Evolutionary conservation across 1,140 invertebrate species (phyloP), one percentile per base, ranked within the genome.

Genomic region (Bombyx mandarina): DNA sequence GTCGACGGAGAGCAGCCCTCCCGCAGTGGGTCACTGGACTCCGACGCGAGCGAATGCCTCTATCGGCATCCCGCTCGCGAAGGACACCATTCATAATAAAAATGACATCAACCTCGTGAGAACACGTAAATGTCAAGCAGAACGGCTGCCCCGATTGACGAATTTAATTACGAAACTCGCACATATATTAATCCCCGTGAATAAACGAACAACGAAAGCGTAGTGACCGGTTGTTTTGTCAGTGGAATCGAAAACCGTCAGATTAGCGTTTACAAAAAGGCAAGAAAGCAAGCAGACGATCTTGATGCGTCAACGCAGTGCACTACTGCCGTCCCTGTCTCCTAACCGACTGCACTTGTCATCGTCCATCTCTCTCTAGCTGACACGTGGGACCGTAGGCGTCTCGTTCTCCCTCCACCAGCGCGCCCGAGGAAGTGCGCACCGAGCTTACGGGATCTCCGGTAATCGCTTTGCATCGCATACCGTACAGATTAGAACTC

Each of bases 41-140:
- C 69, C 43, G 57, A 51, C 60, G 45, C 62, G 54, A 69, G 68
- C 18, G 66, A 57, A 66, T 69, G 61, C 59, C 26, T 35, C 26
- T 35, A 35, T 53, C 56, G 57, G 53, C 60, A 75, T 71, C 69
- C 72, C 74, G 65, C 56, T 62, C 63, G 49, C 61, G 67, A 82
- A 79, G 74, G 73, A 70, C 73, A 65, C 68, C 69, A 72, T 75
- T 75, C 68, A 80, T 77, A 79, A 83, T 78, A 76, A 78, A 86
- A 80, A 78, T 76, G 77, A 82, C 82, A 81, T 83, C 76, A 83
- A 77, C 75, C 70, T 78, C 82, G 80, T 86, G 82, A 77, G 80
- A 86, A 83, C 79, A 60, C 53, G 65, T 71, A 77, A 85, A 81
- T 77, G 74, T 72, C 73, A 75, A 77, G 66, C 75, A 56, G 66